Base-by-base conservation (phyloP, 2,888 invertebrate genomes). In the Eupeodes luniger region DNA sequence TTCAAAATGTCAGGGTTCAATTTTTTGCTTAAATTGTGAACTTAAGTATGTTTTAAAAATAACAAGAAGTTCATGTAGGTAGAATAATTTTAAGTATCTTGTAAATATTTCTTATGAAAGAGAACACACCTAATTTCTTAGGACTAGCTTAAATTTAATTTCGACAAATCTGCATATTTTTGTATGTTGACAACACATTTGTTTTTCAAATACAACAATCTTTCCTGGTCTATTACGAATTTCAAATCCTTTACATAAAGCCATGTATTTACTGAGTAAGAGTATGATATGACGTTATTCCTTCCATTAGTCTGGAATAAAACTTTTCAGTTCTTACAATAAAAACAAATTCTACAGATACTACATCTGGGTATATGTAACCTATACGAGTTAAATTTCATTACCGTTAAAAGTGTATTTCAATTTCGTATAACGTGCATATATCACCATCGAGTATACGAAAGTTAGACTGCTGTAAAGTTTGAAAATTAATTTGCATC, bases 401-500 rank as follows among this genome's bases (percentile, higher is more conserved):
- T 55, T 55, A 36, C 51, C n/a, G 10, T 74, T 14, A 3, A 11
- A n/a, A 49, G 34, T n/a, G n/a, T 53, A 62, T 55, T 67, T 53
- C 1, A 53, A 61, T 78, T 69, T 51, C 51, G 6, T 34, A 44
- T 67, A 47, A 55, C 34, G 34, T 79, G 44, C 40, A 40, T 40
- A 27, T 9, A 40, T 40, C 6, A 40, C 2, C 36, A 36, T 36
- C 36, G 36, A 36, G 36, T 7, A 19, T 27, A 27, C 3, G 27
- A 27, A 4, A 40, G 53, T 55, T 55, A 12, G n/a, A 27, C 27
- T 16, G 12, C 27, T 16, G 12, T 44, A 55, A 62, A 72, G 5
- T 70, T 80, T 19, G 27, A 49, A 66, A 27, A 19, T 53, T 34
- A 62, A 78, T 70, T 79, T 53, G 27, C 61, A 70, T 70, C 34